A percentile compares a stretch with the other conserved stretches of the same genome.
Evolutionary conservation across 2,113 vertebrate genomes (phyloP).

Genomic region (Bambusicola thoracicus): DNA sequence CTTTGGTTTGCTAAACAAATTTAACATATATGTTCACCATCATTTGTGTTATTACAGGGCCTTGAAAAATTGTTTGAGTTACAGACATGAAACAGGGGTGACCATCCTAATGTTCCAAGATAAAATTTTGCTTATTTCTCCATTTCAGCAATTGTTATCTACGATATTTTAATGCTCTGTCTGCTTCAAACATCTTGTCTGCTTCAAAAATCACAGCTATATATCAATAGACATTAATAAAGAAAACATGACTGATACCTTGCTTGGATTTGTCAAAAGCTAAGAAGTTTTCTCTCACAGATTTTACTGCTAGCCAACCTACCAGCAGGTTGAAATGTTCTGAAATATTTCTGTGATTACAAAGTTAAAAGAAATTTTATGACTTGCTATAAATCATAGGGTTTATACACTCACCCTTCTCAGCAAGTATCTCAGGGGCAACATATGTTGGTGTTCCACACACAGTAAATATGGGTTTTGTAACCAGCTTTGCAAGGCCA

Average conservation of each 20-base stretch:
- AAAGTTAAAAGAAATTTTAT: background rate
- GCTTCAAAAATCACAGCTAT: background rate
- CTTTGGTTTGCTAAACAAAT: background rate
- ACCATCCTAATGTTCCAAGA: background rate
- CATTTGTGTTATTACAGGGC: background rate
- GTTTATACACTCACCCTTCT: constrained; percentile 84
- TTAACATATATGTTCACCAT: background rate
- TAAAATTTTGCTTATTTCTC: background rate
- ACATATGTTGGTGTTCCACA: constrained; percentile 98
- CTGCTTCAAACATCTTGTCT: background rate
- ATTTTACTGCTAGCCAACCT: background rate
- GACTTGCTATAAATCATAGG: background rate
- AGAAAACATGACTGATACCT: background rate
- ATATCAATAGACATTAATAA: background rate
- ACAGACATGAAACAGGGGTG: background rate
- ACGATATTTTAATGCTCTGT: background rate
- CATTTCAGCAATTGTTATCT: background rate
- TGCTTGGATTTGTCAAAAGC: background rate
- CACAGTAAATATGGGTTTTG: constrained; percentile 95
- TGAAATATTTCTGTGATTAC: background rate
- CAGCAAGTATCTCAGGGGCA: constrained; percentile 95
- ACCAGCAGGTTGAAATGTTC: background rate
- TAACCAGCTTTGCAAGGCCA: constrained; percentile 93
- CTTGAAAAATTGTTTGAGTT: background rate
- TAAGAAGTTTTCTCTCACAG: background rate